A percentile compares a stretch with the other conserved stretches of the same genome.
phyloP scores from a whole-genome alignment of 2,888 invertebrate genomes.

The Drosophila pseudotakahashii region DNA sequence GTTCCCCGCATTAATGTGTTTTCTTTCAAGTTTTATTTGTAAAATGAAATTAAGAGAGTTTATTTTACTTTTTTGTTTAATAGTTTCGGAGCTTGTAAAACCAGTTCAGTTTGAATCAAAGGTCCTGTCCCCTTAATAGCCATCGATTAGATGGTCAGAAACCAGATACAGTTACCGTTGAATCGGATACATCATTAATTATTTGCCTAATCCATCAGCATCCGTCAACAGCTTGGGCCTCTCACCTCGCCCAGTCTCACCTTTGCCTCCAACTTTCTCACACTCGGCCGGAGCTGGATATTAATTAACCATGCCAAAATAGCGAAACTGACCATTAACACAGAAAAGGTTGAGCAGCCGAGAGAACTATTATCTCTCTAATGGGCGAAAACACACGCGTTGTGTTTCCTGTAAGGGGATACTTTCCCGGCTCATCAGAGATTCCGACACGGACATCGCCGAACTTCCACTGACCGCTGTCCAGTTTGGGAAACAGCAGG shows the following conservation, averaged over 20 bases:
- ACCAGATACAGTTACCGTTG: conserved; percentile 37
- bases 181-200: conserved; percentile 74
- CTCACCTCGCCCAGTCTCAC: conserved; percentile 46
- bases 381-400: conserved; percentile 83
- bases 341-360: conserved; percentile 42
- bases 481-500: conserved; percentile 3
- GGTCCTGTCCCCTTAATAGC: conserved; percentile 41
- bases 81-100: too few species aligned
- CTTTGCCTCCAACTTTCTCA: conserved; percentile 75
- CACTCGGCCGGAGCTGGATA: conserved; percentile 64
- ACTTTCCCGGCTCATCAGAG: conserved; percentile 55
- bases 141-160: conserved; percentile 62
- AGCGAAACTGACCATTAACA: conserved; percentile 81
- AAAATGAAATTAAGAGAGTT: too few species aligned
- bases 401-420: conserved; percentile 70
- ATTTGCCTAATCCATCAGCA: conserved; percentile 79
- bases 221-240: conserved; percentile 64
- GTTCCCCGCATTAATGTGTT: neutral
- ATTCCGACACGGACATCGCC: conserved; percentile 64
- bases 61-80: too few species aligned
- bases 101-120: conserved; percentile 10
- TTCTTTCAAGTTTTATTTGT: conserved; percentile 17
- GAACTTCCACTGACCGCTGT: conserved; percentile 62
- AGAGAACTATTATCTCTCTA: conserved; percentile 81
- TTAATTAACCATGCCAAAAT: conserved; percentile 83